Base-by-base conservation (phyloP, 2,888 invertebrate species). In the Papilio demoleus region DNA sequence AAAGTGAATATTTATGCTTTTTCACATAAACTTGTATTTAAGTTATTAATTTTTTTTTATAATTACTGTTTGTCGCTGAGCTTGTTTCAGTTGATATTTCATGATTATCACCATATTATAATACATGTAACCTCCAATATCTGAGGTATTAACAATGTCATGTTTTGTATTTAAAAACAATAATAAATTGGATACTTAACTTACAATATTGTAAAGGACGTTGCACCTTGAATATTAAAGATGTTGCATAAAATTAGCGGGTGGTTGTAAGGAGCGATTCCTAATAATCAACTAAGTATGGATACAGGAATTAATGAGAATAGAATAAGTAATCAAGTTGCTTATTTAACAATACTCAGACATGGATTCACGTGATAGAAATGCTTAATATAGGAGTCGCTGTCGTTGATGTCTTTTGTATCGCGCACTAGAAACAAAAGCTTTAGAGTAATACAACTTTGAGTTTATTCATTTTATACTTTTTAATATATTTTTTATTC, bases 371-470 rank as follows among this genome's bases (percentile, higher is more conserved):
- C 62, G 34, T 45, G 56, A 59, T 47, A n/a, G 14, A 68, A 47
- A 68, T 60, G 38, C 63, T 8, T 59, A 58, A 59, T 27, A 38
- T 22, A 22, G 56, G 24, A 36, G 38, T 50, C 19, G 60, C 47
- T 59, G 59, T 65, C 63, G 88, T 88, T 85, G 87, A 88, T 81
- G 83, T 88, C 87, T 85, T 86, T 83, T 80, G 75, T 80, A 80
- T 70, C 70, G 72, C 31, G 58, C 19, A 67, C 64, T 38, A 40
- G 27, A 8, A 24, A 27, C 17, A 5, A 38, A 40, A 64, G 40
- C 24, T 56, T 53, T 24, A 12, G 19, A 50, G 22, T 14, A n/a
- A 9, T 45, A n/a, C 22, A 11, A n/a, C 40, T 38, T 31, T n/a
- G 3, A 9, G n/a, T 31, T 56, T 17, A 17, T 27, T 27, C n/a